These are phyloP conservation scores for Panthera uncia DNA, from an alignment of 2,113 vertebrate species.

Conservation along the genomic window DNA sequence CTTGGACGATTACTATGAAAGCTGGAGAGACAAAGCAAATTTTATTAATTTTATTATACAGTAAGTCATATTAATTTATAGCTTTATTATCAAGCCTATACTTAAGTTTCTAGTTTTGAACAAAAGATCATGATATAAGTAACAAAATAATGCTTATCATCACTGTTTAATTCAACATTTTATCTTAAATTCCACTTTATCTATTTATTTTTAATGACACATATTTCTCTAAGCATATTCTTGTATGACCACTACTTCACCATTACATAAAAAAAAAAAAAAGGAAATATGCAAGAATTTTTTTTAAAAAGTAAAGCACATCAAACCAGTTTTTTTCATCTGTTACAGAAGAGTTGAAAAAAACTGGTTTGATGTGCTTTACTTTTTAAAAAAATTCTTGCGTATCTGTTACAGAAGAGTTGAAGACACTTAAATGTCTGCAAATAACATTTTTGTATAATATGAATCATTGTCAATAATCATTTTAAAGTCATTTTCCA, in stretches of 20 bases:
- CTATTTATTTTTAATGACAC: constrained; percentile 28
- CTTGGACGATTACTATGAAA: constrained; percentile 93
- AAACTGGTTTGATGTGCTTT: not conserved
- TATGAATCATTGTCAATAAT: not conserved
- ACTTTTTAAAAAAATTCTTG: not conserved
- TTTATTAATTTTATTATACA: constrained; percentile 38
- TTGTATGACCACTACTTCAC: not conserved
- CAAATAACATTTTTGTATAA: constrained; percentile 33
- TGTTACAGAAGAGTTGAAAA: not conserved
- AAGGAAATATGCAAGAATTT: not conserved
- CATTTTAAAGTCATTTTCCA: not conserved
- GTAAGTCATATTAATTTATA: constrained; percentile 47
- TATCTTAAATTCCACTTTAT: not conserved
- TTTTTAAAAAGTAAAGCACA: not conserved
- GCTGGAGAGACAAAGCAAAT: constrained; percentile 82
- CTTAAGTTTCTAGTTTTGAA: constrained; percentile 31
- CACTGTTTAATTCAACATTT: constrained; percentile 7
- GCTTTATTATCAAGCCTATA: not conserved
- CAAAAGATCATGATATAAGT: constrained; percentile 35
- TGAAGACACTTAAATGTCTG: constrained; percentile 33
- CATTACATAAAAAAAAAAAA: not conserved
- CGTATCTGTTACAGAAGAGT: not conserved
- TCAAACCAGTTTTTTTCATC: not conserved
- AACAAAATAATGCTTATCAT: not conserved
- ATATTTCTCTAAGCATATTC: not conserved